Base-by-base conservation (phyloP, 2,888 invertebrate genomes). In the Dryococelus australis region DNA sequence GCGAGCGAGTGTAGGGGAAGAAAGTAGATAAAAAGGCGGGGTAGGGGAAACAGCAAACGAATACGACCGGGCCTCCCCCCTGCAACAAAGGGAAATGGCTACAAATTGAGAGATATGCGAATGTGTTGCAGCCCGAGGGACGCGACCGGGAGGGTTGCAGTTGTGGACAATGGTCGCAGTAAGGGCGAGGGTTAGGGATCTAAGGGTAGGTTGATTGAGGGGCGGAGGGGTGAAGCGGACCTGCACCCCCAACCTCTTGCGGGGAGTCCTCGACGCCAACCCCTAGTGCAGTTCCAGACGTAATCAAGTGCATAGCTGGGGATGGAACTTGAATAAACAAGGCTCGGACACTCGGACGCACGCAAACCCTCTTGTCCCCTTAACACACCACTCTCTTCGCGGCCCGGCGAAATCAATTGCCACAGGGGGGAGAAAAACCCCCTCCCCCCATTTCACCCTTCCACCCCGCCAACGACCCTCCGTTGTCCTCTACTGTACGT, bases 221-320 rank as follows among this genome's bases (percentile, higher is more conserved):
- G n/a, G n/a, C 26, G 20, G 9, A 27, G 81, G 35, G 81, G 81
- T 81, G 35, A 27, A n/a, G 28, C 4, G 27, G 8, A 20, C 28
- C 81, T 12, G 65, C 65, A 9, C 16, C 65, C 65, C 20, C 6
- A 20, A 16, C 65, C 65, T 20, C 16, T 65, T 65, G 65, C 20
- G n/a, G n/a, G 65, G 65, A 8, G 65, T 65, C 24, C 65, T 65
- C 65, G 20, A 65, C 65, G 10, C 65, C 65, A n/a, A 13, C 65
- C 65, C 65, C 65, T 65, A 24, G 81, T 81, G 35, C 81, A 35
- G 81, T 81, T 65, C 65, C 65, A 81, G 35, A 81, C 81, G 81
- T 81, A 81, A 81, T 81, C 81, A 81, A 81, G 81, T 81, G 81
- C 81, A 81, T 81, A 65, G 81, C 81, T 81, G 27, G 81, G 81